Evolutionary conservation across 92 coral and sea anemone genomes (phyloP).

Genomic region (Isaurus tuberculatus): DNA sequence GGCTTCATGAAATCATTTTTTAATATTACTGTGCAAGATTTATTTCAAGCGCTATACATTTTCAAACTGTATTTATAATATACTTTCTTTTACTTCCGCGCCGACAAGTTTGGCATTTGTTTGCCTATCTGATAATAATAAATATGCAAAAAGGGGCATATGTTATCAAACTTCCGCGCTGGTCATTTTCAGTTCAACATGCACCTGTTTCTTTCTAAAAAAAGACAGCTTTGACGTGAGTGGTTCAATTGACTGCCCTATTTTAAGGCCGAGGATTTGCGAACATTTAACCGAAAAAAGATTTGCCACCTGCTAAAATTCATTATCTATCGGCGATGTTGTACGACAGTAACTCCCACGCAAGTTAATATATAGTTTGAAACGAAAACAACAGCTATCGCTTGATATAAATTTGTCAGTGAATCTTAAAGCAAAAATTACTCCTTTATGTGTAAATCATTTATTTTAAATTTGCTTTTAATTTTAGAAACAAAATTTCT

Average conservation of each 20-base stretch:
- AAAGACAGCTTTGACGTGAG: constrained; percentile 36
- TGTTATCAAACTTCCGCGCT: constrained; percentile 28
- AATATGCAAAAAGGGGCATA: not conserved
- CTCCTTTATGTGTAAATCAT: not conserved
- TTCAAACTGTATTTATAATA: not conserved
- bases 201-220: constrained; percentile 43
- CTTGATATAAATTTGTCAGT: not conserved
- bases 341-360: constrained; percentile 34
- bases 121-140: not conserved
- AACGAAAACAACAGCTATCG: not conserved
- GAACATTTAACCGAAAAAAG: constrained; percentile 37
- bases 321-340: constrained; percentile 29
- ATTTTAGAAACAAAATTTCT: not conserved
- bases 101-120: not conserved
- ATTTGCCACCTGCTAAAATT: constrained; percentile 38
- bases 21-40: not conserved
- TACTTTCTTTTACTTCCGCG: not conserved
- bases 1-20: not conserved
- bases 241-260: constrained; percentile 7
- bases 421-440: not conserved
- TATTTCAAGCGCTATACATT: not conserved
- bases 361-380: constrained; percentile 11
- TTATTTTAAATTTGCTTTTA: not conserved
- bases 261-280: constrained; percentile 45
- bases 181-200: constrained; percentile 18